These are phyloP conservation scores for Neotragus pygmaeus DNA, from an alignment of 2,113 vertebrate species.

Conservation along the genomic window DNA sequence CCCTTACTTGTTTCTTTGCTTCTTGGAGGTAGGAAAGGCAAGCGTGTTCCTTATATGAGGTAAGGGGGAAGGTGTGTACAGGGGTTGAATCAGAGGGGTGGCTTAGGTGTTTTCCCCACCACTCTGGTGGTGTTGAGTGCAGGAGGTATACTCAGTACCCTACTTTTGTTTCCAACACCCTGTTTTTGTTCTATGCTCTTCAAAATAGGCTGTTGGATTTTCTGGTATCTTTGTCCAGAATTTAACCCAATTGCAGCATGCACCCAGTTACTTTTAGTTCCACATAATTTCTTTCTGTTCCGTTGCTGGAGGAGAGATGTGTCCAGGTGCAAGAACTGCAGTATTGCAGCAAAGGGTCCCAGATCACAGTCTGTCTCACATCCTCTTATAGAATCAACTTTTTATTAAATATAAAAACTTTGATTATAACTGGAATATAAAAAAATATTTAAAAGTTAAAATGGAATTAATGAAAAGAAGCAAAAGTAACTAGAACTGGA, in stretches of 20 bases:
- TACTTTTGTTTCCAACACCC: not conserved
- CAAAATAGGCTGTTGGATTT: not conserved
- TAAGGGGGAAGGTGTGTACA: not conserved
- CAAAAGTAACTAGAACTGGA: not conserved
- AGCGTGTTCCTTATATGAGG: not conserved
- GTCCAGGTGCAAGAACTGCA: not conserved
- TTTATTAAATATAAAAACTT: not conserved
- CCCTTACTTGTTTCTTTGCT: not conserved
- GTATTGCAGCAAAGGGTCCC: not conserved
- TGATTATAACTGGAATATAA: not conserved
- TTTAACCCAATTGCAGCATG: not conserved
- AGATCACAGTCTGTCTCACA: not conserved
- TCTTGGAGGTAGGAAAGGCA: not conserved
- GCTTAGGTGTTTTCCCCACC: not conserved
- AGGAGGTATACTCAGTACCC: not conserved
- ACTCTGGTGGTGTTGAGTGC: not conserved
- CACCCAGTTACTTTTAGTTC: not conserved
- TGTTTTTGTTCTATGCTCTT: not conserved
- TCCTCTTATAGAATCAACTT: not conserved
- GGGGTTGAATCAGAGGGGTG: not conserved
- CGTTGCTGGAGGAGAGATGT: not conserved
- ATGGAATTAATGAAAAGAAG: not conserved
- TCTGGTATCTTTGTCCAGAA: not conserved
- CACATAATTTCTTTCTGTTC: not conserved
- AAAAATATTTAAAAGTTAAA: not conserved